Evolutionary conservation across 2,113 vertebrate species (phyloP), one percentile per base, ranked within the genome.

Genomic region (Prunella fulvescens): DNA sequence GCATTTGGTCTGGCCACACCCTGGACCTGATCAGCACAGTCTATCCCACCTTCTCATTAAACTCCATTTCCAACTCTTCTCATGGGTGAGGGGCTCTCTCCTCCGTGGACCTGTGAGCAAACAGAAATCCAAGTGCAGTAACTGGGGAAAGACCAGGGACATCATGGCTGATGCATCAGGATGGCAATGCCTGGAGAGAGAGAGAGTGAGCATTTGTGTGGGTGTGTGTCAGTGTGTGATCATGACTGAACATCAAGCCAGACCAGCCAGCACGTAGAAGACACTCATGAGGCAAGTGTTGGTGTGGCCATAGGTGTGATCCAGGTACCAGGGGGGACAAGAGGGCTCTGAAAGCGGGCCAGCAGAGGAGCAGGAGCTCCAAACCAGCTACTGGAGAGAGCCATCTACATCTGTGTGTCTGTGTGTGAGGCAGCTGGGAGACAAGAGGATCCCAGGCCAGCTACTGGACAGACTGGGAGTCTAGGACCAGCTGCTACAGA

Each of bases 321-420:
- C 19, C 40, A 17, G 26, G 28, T 47, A 80, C 6, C 19, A 37
- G 2, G 0, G 5, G 7, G 14, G 1, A 60, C 13, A 81, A 70
- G 33, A 70, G 20, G 4, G 20, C 2, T 66, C 19, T 76, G 23
- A 37, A 58, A 79, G 16, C 7, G 54, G 23, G 24, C 28, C 40
- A 45, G n/a, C 48, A 35, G 20, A 44, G 8, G 12, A 79, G 11
- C 3, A 44, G 8, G 5, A 81, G 26, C 31, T 70, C 45, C 19
- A 74, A 57, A 13, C 5, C 70, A 87, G 28, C 39, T 62, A 10
- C 64, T 53, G 25, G n/a, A 71, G 14, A 81, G 28, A 90, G 33
- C 7, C 3, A 9, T 53, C 39, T 47, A 11, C 26, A 35, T 26
- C 23, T 51, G 2, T 57, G 33, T 18, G 26, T 58, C 39, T 47